Evolutionary conservation across 2,888 invertebrate species (phyloP).

Genomic region (Nipponacmea schrenckii): DNA sequence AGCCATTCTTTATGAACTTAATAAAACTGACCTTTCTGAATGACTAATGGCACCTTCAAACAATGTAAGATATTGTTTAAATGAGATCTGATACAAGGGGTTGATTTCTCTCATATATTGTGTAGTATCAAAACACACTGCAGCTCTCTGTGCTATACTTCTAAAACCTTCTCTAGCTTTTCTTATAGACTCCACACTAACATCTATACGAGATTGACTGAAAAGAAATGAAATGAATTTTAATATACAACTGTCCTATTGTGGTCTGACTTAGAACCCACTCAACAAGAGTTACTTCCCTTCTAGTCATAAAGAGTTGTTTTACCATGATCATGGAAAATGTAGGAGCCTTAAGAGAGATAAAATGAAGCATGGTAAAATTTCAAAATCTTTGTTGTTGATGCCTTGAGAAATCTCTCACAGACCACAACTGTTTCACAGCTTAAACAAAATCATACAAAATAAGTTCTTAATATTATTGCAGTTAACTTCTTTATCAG

Average conservation of each 20-base stretch:
- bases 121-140: conserved; percentile 65
- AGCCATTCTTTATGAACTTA: too few relatives aligned
- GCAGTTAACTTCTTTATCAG: too few relatives aligned
- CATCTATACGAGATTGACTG: conserved; percentile 61
- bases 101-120: conserved; percentile 64
- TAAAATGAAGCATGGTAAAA: too few relatives aligned
- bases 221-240: conserved; percentile 21
- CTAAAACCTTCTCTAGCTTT: conserved; percentile 63
- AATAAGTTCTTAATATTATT: too few relatives aligned
- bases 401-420: too few relatives aligned
- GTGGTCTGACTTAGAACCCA: too few relatives aligned
- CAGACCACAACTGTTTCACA: background rate
- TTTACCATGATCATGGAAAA: too few relatives aligned
- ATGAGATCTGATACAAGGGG: conserved; percentile 63
- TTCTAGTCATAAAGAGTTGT: background rate
- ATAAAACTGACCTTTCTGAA: conserved; percentile 62
- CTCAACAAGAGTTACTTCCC: too few relatives aligned
- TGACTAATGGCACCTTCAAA: conserved; percentile 65
- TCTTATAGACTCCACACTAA: conserved; percentile 53
- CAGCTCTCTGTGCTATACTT: conserved; percentile 62
- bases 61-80: conserved; percentile 57
- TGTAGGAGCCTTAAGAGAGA: too few relatives aligned
- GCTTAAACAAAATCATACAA: background rate
- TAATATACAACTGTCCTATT: background rate
- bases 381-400: too few relatives aligned